These are phyloP conservation scores for Sprattus sprattus DNA, from an alignment of 2,113 vertebrate genomes.

Conservation along the genomic window DNA sequence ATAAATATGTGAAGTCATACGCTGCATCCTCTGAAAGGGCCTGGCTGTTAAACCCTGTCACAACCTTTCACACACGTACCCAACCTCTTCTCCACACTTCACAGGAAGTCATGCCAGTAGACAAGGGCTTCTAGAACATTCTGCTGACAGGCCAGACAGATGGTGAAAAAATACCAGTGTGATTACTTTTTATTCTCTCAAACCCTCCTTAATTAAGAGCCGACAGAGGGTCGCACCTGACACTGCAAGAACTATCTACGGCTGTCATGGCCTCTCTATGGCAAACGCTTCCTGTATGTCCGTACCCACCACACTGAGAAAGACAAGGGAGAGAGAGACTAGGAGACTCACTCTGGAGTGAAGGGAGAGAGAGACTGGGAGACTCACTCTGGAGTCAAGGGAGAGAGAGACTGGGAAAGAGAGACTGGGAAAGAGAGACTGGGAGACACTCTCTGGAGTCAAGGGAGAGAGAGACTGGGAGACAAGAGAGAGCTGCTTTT, in stretches of 20 bases:
- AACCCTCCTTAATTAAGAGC: constrained; percentile 1
- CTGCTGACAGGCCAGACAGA: background rate
- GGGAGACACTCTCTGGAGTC: too few relatives aligned
- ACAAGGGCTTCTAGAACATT: background rate
- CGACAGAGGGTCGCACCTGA: background rate
- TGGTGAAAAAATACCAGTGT: background rate
- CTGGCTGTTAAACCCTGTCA: background rate
- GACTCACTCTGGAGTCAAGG: too few relatives aligned
- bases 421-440: too few relatives aligned
- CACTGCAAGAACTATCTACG: background rate
- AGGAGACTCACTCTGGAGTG: too few relatives aligned
- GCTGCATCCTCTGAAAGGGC: background rate
- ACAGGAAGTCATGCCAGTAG: background rate
- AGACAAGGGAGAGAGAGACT: too few relatives aligned
- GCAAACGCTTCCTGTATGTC: too few relatives aligned
- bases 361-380: too few relatives aligned
- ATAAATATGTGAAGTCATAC: background rate
- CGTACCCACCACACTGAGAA: too few relatives aligned
- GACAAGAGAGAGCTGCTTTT: background rate
- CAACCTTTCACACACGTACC: background rate
- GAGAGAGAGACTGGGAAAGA: too few relatives aligned
- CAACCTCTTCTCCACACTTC: background rate
- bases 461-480: too few relatives aligned
- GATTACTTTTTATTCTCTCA: background rate
- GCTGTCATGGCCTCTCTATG: background rate